Evolutionary conservation across 2,113 vertebrate species (phyloP).

Genomic region (Corythornis madagascariensis): DNA sequence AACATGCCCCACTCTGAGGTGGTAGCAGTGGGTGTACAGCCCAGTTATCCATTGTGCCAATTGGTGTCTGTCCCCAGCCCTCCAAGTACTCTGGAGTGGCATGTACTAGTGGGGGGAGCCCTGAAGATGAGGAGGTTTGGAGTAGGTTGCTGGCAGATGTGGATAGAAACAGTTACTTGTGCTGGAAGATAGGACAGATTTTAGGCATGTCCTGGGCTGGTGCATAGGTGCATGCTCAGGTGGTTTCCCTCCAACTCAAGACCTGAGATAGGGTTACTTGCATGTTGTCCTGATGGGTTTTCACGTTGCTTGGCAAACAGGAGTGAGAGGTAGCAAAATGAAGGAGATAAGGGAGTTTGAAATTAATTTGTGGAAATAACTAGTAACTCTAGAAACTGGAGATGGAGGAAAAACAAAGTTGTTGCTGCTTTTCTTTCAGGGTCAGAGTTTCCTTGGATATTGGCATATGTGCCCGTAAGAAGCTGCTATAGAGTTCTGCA

Average conservation of each 20-base stretch:
- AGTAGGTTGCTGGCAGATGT: background rate
- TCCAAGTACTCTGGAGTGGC: background rate
- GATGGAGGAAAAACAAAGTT: background rate
- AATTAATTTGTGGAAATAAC: background rate
- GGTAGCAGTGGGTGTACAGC: background rate
- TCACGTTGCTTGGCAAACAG: fast-evolving
- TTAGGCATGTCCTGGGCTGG: background rate
- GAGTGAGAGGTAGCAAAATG: background rate
- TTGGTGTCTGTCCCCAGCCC: background rate
- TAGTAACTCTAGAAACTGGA: background rate
- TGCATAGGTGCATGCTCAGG: background rate
- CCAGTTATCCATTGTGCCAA: fast-evolving
- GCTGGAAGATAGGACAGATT: background rate
- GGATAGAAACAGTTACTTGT: background rate
- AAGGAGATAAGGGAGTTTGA: background rate
- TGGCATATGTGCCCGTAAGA: slow-evolving; percentile 75
- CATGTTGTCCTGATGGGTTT: background rate
- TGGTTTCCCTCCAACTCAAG: background rate
- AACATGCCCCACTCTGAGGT: background rate
- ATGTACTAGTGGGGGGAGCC: background rate
- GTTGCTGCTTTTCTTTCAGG: slow-evolving; percentile 24
- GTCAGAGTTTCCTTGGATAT: background rate
- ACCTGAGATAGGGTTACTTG: background rate
- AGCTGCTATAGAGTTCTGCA: slow-evolving; percentile 77
- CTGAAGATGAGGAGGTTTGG: background rate